Conservation (phyloP, 35 echinoderm and acorn worm species). For the Amphiura filiformis region DNA sequence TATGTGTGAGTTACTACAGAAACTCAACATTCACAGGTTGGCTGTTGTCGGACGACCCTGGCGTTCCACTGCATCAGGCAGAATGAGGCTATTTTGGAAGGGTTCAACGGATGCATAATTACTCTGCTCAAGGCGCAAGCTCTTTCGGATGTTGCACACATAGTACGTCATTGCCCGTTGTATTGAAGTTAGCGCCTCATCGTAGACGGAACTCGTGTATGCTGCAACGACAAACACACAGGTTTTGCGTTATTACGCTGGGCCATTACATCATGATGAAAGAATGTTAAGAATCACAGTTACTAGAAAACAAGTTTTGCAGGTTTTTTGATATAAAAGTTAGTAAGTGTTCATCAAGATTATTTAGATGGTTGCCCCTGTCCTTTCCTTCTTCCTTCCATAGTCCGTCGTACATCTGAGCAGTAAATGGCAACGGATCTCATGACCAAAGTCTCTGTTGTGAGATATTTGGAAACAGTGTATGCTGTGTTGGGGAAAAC, state of each 20-base stretch:
- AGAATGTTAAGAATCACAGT: no score
- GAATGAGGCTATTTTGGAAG: no score
- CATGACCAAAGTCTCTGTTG: neutral
- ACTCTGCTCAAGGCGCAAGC: neutral
- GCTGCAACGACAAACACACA: neutral
- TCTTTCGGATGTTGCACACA: neutral
- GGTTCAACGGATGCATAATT: no score
- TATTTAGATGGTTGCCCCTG: no score
- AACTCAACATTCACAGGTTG: neutral
- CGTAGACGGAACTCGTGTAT: neutral
- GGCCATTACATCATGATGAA: no score
- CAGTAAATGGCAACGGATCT: neutral
- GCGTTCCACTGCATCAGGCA: no score
- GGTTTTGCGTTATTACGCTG: neutral
- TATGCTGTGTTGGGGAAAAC: neutral
- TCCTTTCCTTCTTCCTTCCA: neutral
- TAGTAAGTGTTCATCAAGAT: no score
- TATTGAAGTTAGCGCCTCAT: neutral
- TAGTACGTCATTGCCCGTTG: neutral
- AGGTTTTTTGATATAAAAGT: no score
- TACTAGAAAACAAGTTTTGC: no score
- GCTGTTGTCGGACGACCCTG: neutral
- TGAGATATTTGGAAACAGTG: neutral
- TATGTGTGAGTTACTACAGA: neutral
- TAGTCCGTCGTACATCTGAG: neutral